Conservation (phyloP, 1,140 invertebrate genomes). For the Meloidogyne chitwoodi region DNA sequence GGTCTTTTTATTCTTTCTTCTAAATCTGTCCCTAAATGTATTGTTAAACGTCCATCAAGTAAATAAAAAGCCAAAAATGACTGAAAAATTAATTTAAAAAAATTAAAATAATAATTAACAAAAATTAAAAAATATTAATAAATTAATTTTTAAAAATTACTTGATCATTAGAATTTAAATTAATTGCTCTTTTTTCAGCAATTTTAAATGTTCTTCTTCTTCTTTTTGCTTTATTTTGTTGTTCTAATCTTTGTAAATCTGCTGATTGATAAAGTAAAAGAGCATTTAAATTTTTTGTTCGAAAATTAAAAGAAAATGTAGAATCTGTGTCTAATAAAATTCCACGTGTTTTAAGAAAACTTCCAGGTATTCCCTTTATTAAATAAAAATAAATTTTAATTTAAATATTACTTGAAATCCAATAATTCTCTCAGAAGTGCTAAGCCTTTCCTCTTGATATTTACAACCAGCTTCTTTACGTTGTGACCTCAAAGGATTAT, state of each 20-base stretch:
- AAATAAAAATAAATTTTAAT: too few species aligned
- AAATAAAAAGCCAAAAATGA: slow-evolving; percentile 55
- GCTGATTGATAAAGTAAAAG: slow-evolving; percentile 52
- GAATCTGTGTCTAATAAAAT: slow-evolving; percentile 25
- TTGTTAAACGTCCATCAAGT: slow-evolving; percentile 46
- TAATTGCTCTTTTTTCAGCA: not conserved
- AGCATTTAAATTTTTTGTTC: slow-evolving; percentile 53
- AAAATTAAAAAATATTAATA: too few species aligned
- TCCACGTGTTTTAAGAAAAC: slow-evolving; percentile 39
- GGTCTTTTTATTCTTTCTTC: slow-evolving; percentile 39
- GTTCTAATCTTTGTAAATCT: slow-evolving; percentile 18
- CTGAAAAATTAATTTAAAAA: not conserved
- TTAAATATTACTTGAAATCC: slow-evolving; percentile 38
- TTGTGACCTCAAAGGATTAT: slow-evolving; percentile 52
- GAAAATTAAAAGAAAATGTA: slow-evolving; percentile 52
- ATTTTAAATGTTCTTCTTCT: slow-evolving; percentile 2
- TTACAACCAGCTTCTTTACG: slow-evolving; percentile 47
- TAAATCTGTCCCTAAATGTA: slow-evolving; percentile 51
- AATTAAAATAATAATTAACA: too few species aligned
- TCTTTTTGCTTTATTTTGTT: slow-evolving; percentile 12
- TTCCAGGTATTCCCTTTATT: slow-evolving; percentile 23
- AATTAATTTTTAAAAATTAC: too few species aligned
- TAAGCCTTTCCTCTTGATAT: slow-evolving; percentile 43
- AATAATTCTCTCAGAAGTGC: slow-evolving; percentile 42
- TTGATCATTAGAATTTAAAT: not conserved